Base-by-base conservation (phyloP, 2,888 invertebrate genomes). In the Chymomyza procnemis region DNA sequence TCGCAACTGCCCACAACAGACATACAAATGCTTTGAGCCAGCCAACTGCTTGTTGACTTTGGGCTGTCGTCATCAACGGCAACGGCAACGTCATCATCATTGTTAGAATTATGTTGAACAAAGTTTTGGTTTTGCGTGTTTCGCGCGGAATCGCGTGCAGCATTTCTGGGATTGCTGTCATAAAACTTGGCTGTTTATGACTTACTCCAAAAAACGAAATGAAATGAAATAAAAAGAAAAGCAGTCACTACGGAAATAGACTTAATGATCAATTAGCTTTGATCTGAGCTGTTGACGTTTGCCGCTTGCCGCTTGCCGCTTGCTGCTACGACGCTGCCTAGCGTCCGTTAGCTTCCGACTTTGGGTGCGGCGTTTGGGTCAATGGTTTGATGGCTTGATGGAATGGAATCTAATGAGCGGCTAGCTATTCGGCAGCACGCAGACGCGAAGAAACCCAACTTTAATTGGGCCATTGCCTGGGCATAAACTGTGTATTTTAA, bases 251-350 rank as follows among this genome's bases (percentile, higher is more conserved):
- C 85, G 83, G 83, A 84, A 86, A 84, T 81, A 74, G 78, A 84
- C 79, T 84, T 84, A 84, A 84, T 86, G 83, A 84, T 84, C 83
- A 84, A 86, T 84, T 84, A 86, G 84, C 79, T 84, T 76, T 59
- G 68, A 76, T 68, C 55, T 56, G 56, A 14, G 30, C 65, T 55
- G 64, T 71, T 69, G 71, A 61, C 69, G 67, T 66, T 70, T 54
- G 54, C 19, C 18, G 6, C 52, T n/a, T n/a, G n/a, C n/a, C n/a
- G n/a, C n/a, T n/a, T n/a, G n/a, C n/a, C n/a, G n/a, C n/a, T n/a
- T 19, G 52, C 14, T 0, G 52, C 18, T 9, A 14, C 3, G 18
- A 14, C 19, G 1, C 16, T 52, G 4, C 18, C 19, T 47, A 19
- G 21, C 9, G 52, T 18, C 73, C 82, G 81, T 81, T 85, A 76